A percentile compares a stretch with the other conserved stretches of the same genome.
Evolutionary conservation across 2,888 invertebrate species (phyloP).

Genomic region (Xestoiulus laeticollis): DNA sequence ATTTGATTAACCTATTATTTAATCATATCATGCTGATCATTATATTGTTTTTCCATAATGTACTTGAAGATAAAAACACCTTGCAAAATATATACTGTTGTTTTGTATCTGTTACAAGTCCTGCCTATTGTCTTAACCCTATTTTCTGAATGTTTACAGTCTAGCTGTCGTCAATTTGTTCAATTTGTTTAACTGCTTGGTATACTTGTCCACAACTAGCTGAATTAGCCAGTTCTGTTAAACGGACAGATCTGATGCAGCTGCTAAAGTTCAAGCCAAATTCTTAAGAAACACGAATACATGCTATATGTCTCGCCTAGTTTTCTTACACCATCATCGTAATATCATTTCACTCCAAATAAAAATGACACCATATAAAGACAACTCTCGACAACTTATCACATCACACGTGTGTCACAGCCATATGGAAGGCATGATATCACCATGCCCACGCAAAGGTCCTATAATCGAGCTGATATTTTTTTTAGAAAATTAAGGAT

Average conservation of each 20-base stretch:
- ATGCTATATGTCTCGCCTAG: not conserved
- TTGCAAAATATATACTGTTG: no score
- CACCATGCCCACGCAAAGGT: not conserved
- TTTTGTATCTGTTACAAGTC: no score
- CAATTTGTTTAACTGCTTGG: no score
- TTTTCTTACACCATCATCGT: not conserved
- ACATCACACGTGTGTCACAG: slow-evolving; percentile 17
- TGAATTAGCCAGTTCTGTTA: not conserved
- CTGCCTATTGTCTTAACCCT: no score
- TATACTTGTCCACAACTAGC: no score
- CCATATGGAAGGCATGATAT: not conserved
- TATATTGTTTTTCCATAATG: no score
- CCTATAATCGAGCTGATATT: not conserved
- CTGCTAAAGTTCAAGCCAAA: not conserved
- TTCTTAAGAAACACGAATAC: not conserved
- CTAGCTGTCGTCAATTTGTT: no score
- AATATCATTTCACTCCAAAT: not conserved
- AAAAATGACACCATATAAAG: not conserved
- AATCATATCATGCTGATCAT: no score
- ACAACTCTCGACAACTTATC: not conserved
- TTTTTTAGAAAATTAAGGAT: not conserved
- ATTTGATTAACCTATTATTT: no score
- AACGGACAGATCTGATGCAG: not conserved
- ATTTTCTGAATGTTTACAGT: no score
- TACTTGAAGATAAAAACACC: no score